Evolutionary conservation across 1,140 invertebrate species (phyloP).

Genomic region (Dufourea novaeangliae): DNA sequence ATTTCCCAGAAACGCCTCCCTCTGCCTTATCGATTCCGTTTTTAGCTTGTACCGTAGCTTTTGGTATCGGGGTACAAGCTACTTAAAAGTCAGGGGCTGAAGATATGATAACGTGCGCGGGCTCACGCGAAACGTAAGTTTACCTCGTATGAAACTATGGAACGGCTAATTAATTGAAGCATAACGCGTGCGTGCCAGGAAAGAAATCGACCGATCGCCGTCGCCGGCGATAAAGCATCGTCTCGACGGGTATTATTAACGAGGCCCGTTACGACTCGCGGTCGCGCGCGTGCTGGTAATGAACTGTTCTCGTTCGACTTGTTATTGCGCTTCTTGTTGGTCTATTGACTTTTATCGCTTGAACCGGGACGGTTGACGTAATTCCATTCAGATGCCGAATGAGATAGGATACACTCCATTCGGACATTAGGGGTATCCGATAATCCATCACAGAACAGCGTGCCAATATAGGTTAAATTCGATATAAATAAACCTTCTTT

Average conservation of each 20-base stretch:
- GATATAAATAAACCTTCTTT: no score
- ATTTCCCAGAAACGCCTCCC: not conserved
- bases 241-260: not conserved
- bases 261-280: not conserved
- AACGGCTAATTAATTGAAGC: constrained; percentile 22
- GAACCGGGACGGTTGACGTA: not conserved
- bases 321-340: not conserved
- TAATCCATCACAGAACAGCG: no score
- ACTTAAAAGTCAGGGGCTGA: not conserved
- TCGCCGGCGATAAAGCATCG: constrained; percentile 1
- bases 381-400: not conserved
- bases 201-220: constrained; percentile 8
- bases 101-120: constrained; percentile 10
- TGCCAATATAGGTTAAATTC: no score
- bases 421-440: no score
- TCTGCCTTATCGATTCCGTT: not conserved
- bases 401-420: no score
- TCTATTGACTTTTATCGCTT: not conserved
- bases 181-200: not conserved
- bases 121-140: constrained; percentile 17
- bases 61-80: not conserved
- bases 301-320: not conserved
- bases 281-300: constrained; percentile 6
- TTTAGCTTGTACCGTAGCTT: not conserved
- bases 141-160: not conserved